Percentiles rank a stretch among this genome's conserved stretches.
Conservation (phyloP, 1,140 invertebrate species). For the Drosophila tropicalis region DNA sequence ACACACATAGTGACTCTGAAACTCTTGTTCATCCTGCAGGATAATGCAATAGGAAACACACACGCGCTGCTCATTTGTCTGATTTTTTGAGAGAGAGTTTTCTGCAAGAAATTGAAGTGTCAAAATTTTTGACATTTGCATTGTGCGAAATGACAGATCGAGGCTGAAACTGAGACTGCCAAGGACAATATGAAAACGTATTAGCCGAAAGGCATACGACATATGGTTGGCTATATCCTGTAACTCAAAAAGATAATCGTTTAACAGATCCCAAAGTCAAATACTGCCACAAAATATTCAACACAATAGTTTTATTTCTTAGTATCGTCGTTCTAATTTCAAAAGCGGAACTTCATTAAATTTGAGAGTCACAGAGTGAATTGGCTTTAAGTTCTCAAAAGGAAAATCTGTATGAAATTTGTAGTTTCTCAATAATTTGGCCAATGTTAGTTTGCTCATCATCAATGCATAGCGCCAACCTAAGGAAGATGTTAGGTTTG, state of each 20-base stretch:
- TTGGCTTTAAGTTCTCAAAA: constrained; percentile 51
- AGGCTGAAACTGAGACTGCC: constrained; percentile 29
- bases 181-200: constrained; percentile 37
- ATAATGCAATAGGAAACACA: constrained; percentile 47
- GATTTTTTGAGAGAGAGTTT: constrained; percentile 31
- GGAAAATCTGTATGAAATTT: constrained; percentile 56
- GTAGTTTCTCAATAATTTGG: constrained; percentile 61
- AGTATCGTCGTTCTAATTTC: constrained; percentile 30
- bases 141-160: constrained; percentile 75
- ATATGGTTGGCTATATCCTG: constrained; percentile 32
- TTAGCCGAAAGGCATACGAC: constrained; percentile 37
- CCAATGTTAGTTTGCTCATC: constrained; percentile 48
- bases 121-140: constrained; percentile 76
- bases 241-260: background rate
- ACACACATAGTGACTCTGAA: constrained; percentile 13
- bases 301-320: background rate
- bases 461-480: constrained; percentile 64
- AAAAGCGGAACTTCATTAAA: constrained; percentile 42
- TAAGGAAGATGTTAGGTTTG: constrained; percentile 15
- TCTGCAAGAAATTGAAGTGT: constrained; percentile 76
- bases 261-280: constrained; percentile 10
- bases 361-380: constrained; percentile 46
- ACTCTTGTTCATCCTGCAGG: constrained; percentile 21
- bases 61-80: constrained; percentile 73
- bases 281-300: background rate